Evolutionary conservation across 2,888 invertebrate genomes (phyloP).

Genomic region (Andrena fulva): DNA sequence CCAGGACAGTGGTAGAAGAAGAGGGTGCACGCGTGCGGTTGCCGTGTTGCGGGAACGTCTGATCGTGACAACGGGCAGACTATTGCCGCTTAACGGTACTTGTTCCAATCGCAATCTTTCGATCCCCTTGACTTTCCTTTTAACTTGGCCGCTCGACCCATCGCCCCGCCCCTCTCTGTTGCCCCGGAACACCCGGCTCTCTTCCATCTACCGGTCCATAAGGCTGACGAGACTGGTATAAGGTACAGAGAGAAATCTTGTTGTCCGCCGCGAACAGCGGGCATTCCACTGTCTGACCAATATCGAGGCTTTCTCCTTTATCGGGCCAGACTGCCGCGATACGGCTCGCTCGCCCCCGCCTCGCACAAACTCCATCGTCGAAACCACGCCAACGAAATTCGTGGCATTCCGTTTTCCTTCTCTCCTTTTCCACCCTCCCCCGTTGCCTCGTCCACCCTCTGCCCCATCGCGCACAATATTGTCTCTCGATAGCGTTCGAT

Average conservation of each 20-base stretch:
- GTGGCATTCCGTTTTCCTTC: conserved; percentile 66
- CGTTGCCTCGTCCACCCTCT: neutral
- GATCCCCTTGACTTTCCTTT: conserved; percentile 51
- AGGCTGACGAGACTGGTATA: conserved; percentile 64
- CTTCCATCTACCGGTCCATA: conserved; percentile 47
- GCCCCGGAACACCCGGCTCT: neutral
- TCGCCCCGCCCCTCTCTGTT: neutral
- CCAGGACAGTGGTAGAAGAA: conserved; percentile 8
- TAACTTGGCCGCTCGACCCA: conserved; percentile 36
- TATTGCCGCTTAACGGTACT: conserved; percentile 63
- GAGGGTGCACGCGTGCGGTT: conserved; percentile 41
- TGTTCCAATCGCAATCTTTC: conserved; percentile 63
- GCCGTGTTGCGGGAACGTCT: conserved; percentile 61
- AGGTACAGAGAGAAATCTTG: conserved; percentile 75
- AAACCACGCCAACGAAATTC: conserved; percentile 66
- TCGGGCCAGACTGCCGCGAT: conserved; percentile 55
- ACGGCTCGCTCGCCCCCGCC: conserved; percentile 28
- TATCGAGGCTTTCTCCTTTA: conserved; percentile 77
- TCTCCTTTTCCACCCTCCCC: conserved; percentile 19
- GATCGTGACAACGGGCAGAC: conserved; percentile 70
- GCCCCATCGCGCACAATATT: conserved; percentile 34
- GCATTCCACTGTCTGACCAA: conserved; percentile 77
- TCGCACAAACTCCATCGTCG: conserved; percentile 63
- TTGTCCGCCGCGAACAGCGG: conserved; percentile 73
- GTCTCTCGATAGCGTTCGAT: conserved; percentile 38